These are phyloP conservation scores for Microtus pennsylvanicus DNA, from an alignment of 2,113 vertebrate genomes.

Conservation along the genomic window DNA sequence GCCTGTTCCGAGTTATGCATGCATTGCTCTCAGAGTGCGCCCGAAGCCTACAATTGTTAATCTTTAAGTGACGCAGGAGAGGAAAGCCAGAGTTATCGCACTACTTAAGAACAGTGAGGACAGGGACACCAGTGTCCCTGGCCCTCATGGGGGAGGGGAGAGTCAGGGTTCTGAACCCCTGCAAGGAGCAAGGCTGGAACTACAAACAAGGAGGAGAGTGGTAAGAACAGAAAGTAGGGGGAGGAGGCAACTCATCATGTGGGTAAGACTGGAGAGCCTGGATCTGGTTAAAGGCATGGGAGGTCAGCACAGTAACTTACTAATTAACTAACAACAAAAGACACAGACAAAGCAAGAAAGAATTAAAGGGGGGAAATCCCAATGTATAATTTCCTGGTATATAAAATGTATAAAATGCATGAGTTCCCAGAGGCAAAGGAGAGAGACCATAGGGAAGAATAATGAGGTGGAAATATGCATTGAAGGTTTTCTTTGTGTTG, in stretches of 20 bases:
- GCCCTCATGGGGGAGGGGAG: neutral
- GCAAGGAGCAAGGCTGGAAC: neutral
- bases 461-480: neutral
- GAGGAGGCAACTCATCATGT: neutral
- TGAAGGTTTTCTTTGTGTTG: slow-evolving; percentile 2
- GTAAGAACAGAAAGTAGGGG: neutral
- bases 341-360: neutral
- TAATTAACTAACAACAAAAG: neutral
- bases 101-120: neutral
- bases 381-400: neutral
- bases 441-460: neutral
- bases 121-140: neutral
- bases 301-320: neutral
- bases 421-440: slow-evolving; percentile 14
- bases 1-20: neutral
- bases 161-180: neutral
- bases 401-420: neutral
- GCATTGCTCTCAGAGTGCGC: slow-evolving; percentile 14
- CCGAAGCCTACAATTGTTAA: neutral
- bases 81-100: neutral
- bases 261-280: neutral
- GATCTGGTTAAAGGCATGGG: neutral
- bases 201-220: neutral
- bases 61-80: slow-evolving; percentile 41
- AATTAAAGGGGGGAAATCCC: neutral